Conservation (phyloP, 2,113 vertebrate species). For the human (Homo sapiens) region DNA sequence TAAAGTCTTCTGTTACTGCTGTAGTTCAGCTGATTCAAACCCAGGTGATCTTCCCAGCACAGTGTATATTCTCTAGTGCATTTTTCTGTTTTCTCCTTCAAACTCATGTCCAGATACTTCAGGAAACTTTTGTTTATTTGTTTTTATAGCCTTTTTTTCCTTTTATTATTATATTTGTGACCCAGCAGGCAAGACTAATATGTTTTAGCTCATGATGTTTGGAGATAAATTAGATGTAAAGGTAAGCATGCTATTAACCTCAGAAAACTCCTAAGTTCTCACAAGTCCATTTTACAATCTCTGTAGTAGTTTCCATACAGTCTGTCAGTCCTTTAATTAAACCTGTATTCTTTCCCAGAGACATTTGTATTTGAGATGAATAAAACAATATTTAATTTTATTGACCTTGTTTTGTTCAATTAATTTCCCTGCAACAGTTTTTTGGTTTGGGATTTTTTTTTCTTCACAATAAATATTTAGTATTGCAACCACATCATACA, state of each 20-base stretch:
- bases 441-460: conserved; percentile 36
- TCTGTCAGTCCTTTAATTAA: background rate
- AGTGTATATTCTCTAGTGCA: background rate
- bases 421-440: background rate
- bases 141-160: background rate
- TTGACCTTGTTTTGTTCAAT: conserved; percentile 32
- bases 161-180: conserved; percentile 38
- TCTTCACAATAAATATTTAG: conserved; percentile 16
- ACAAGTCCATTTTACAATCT: background rate
- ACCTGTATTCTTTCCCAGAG: background rate
- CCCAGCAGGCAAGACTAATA: background rate
- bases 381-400: conserved; percentile 1
- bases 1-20: background rate
- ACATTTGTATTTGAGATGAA: background rate
- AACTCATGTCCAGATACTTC: background rate
- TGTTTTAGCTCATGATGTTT: background rate
- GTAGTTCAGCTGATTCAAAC: background rate
- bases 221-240: conserved; percentile 23
- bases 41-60: background rate
- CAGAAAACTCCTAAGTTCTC: background rate
- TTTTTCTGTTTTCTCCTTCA: conserved; percentile 15
- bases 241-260: background rate
- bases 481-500: background rate
- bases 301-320: background rate
- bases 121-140: background rate